Percentiles rank a stretch among this genome's conserved stretches.
phyloP scores from a whole-genome alignment of 1,140 invertebrate genomes.

The Charaxes varanes region DNA sequence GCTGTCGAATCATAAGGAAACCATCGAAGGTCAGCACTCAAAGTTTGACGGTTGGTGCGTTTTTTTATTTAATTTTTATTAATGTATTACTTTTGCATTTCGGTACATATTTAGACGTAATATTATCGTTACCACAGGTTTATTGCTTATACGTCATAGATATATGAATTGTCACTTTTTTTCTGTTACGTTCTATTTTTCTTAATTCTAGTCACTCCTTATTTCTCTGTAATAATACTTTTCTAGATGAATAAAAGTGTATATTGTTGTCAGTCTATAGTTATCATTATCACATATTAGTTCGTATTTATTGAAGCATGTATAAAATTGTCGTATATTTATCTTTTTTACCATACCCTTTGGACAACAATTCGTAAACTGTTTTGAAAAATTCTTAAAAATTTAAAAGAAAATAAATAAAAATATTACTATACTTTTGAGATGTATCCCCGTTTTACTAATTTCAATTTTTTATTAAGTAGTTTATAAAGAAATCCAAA shows the following conservation, averaged over 20 bases:
- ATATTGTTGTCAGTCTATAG: too few species aligned
- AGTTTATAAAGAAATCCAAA: constrained; percentile 26
- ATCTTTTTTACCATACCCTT: too few species aligned
- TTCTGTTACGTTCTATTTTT: constrained; percentile 9
- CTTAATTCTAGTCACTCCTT: constrained; percentile 25
- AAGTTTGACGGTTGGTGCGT: constrained; percentile 11
- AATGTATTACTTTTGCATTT: constrained; percentile 53
- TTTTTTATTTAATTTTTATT: constrained; percentile 34
- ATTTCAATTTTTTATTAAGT: not conserved
- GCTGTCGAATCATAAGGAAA: constrained; percentile 26
- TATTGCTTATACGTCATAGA: constrained; percentile 11
- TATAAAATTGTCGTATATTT: too few species aligned
- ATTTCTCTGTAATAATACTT: constrained; percentile 5
- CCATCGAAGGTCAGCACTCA: constrained; percentile 4
- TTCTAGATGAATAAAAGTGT: too few species aligned
- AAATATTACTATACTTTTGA: not conserved
- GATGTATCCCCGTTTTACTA: not conserved
- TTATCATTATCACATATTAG: too few species aligned
- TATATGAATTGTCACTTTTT: constrained; percentile 13
- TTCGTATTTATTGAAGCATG: too few species aligned
- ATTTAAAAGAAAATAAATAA: too few species aligned
- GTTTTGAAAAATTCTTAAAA: too few species aligned
- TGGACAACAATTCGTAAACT: too few species aligned
- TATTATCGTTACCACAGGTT: constrained; percentile 49
- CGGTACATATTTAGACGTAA: constrained; percentile 38